A percentile compares a stretch with the other conserved stretches of the same genome.
These are phyloP conservation scores for Cheilosia pagana DNA, from an alignment of 2,888 invertebrate genomes.

Conservation along the genomic window DNA sequence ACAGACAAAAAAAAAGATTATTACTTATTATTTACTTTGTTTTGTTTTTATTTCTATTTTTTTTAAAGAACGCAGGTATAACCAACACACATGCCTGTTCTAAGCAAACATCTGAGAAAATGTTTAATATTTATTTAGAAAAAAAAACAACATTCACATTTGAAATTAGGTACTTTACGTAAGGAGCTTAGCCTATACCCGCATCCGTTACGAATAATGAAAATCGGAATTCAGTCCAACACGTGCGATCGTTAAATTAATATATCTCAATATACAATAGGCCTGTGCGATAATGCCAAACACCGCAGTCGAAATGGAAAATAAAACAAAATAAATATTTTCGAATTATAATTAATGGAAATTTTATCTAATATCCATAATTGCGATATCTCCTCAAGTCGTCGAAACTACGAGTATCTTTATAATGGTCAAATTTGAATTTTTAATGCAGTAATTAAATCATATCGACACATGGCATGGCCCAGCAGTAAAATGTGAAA, in stretches of 20 bases:
- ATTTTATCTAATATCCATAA: slow-evolving; percentile 73
- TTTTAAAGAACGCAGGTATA: not conserved
- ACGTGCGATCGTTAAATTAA: slow-evolving; percentile 69
- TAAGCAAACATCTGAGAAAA: slow-evolving; percentile 15
- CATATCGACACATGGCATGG: slow-evolving; percentile 51
- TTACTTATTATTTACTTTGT: slow-evolving; percentile 51
- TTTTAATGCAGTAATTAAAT: slow-evolving; percentile 73
- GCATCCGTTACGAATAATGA: slow-evolving; percentile 71
- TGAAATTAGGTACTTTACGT: slow-evolving; percentile 7
- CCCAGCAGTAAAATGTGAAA: slow-evolving; percentile 68
- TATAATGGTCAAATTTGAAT: slow-evolving; percentile 68
- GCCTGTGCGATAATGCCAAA: slow-evolving; percentile 41
- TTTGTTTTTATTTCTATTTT: slow-evolving; percentile 13
- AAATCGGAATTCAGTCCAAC: slow-evolving; percentile 65
- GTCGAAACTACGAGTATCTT: slow-evolving; percentile 26
- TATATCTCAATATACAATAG: slow-evolving; percentile 47
- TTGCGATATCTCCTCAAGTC: slow-evolving; percentile 67
- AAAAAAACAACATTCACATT: slow-evolving; percentile 3
- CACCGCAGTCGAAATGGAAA: slow-evolving; percentile 26
- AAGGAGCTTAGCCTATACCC: not conserved
- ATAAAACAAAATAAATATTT: slow-evolving; percentile 64
- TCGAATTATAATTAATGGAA: slow-evolving; percentile 73
- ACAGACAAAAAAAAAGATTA: slow-evolving; percentile 32
- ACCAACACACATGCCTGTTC: not conserved
- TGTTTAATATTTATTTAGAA: slow-evolving; percentile 41